Base-by-base conservation (phyloP, 2,797 vertebrate genomes). In the Notolabrus celidotus region DNA sequence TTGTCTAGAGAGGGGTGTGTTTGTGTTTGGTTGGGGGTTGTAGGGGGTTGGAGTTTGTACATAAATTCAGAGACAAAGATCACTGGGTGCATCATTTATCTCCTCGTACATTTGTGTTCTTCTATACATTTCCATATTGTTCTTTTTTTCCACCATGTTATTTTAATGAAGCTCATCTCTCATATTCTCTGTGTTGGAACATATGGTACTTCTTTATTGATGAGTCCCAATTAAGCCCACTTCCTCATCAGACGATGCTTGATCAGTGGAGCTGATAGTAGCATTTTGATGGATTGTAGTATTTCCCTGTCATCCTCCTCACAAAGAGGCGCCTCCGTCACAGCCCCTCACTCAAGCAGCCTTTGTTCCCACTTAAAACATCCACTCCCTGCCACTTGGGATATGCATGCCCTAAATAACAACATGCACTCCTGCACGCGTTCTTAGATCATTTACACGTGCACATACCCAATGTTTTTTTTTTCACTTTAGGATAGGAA, bases 201-300 rank as follows among this genome's bases (percentile, higher is more conserved):
- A 85, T 71, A 82, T 86, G 73, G 36, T 27, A 19, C 50, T 58
- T 82, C 61, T 84, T 82, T 51, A 88, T 88, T 86, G 86, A 90
- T 89, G 88, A 82, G 50, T 60, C 33, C 76, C 81, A 90, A 86
- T 89, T 87, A 88, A 80, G 71, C 77, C 2, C 39, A 72, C 78
- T 85, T 87, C 84, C 84, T 85, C 82, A 80, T 86, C 79, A 72
- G 57, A 67, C 29, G 17, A 52, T 53, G 67, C 84, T 82, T 83
- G 84, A 86, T 91, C 86, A 86, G 61, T 74, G 74, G 67, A 86
- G 88, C 88, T 78, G 84, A 87, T 85, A 64, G 84, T 51, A 51
- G 45, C 1, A 10, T 61, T 83, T 66, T 87, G 85, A 86, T 86
- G 83, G 86, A 82, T 81, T 80, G 55, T 10, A 20, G 47, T 64